Evolutionary conservation across 2,113 vertebrate species (phyloP), one percentile per base, ranked within the genome.

Genomic region (Leucosticte australis): DNA sequence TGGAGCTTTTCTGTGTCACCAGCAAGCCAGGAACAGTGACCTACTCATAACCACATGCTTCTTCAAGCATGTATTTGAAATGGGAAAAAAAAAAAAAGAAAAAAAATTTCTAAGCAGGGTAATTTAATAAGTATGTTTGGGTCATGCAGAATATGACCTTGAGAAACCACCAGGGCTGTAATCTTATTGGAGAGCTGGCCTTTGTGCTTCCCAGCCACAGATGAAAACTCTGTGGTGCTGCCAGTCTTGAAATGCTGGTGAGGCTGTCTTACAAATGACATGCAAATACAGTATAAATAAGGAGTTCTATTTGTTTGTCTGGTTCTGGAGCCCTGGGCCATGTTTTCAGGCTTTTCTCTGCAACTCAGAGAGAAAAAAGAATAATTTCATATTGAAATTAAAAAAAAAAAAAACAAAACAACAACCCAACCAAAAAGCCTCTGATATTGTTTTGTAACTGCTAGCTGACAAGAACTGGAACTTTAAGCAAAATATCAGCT

Each of bases 371-470:
- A 91, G 44, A 14, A 75, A 78, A 28, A 28, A 77, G 7, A 86
- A 80, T 74, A 50, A 82, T 82, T 95, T 91, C 46, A 73, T 80
- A 42, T 18, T 76, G 16, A 42, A 74, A 53, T 60, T 1, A 2
- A 33, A 13, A 39, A 39, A 39, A 39, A 41, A 13, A 41, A 14
- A 6, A 14, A 5, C 20, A 27, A 63, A 79, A 23, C 14, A 52
- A 15, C 4, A 69, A 49, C 12, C 30, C 55, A 47, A 41, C 21
- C 26, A 22, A 68, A 68, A 68, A 33, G 4, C 15, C 39, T 85
- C 82, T 93, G 55, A 87, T 89, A 59, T 13, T 86, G 41, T 93
- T 95, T 90, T 92, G 56, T 64, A 94, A 90, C 79, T 92, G 17
- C 76, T 90, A 78, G 41, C 76, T 91, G 76, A 86, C 71, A 95